phyloP scores from a whole-genome alignment of 2,888 invertebrate genomes.

The Leucoma salicis region DNA sequence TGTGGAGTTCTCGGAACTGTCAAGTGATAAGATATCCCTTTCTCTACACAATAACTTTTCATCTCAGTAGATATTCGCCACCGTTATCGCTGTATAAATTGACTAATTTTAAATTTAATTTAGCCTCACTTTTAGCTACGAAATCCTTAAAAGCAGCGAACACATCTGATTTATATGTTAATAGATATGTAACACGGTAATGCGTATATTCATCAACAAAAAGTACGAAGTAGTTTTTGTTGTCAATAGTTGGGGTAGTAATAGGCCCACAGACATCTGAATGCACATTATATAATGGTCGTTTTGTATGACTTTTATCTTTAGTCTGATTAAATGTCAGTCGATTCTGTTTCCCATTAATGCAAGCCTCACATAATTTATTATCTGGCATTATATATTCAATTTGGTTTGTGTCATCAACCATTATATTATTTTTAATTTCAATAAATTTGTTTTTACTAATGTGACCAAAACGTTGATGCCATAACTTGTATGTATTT shows the following conservation, averaged over 20 bases:
- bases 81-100: constrained; percentile 44
- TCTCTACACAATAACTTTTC: constrained; percentile 25
- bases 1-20: constrained; percentile 54
- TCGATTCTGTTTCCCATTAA: not conserved
- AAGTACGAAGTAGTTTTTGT: constrained; percentile 1
- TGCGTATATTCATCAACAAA: constrained; percentile 49
- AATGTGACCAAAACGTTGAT: not conserved
- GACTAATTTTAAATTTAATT: constrained; percentile 38
- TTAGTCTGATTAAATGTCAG: not conserved
- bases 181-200: constrained; percentile 39
- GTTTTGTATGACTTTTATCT: not conserved
- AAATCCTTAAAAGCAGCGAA: constrained; percentile 19
- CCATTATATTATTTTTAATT: not conserved
- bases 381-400: not conserved
- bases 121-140: constrained; percentile 10
- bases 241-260: not conserved
- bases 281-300: not conserved
- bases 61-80: constrained; percentile 41
- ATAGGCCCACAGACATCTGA: not conserved
- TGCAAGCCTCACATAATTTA: constrained; percentile 1
- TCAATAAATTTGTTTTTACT: not conserved
- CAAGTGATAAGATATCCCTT: constrained; percentile 22
- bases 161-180: constrained; percentile 39
- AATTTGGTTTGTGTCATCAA: not conserved
- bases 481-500: not conserved